A percentile compares a stretch with the other conserved stretches of the same genome.
These are phyloP conservation scores for Hapalemur alaotrensis DNA, from an alignment of 2,797 vertebrate genomes.

Conservation along the genomic window DNA sequence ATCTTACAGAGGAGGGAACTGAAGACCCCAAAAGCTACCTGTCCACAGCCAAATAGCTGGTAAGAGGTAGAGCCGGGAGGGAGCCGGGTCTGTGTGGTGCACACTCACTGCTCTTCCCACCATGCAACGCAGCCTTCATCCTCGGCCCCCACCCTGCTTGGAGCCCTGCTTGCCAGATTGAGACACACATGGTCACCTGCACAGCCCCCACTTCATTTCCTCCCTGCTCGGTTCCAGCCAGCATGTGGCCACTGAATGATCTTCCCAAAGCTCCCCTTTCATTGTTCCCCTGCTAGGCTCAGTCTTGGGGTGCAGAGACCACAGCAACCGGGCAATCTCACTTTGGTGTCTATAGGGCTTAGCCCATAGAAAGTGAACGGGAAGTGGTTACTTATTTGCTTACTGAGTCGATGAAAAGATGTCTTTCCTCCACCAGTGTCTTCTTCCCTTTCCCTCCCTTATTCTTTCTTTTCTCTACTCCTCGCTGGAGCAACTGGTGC, in stretches of 20 bases:
- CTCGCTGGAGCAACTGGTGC: background rate
- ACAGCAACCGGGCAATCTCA: background rate
- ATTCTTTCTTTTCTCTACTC: background rate
- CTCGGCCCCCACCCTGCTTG: background rate
- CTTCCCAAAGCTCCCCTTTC: background rate
- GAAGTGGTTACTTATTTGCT: background rate
- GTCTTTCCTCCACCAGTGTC: background rate
- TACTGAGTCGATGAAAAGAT: background rate
- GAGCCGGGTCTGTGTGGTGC: background rate
- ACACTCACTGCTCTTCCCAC: background rate
- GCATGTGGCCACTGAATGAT: background rate
- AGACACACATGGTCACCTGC: background rate
- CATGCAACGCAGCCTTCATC: background rate
- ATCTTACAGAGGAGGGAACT: background rate
- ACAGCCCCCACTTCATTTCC: background rate
- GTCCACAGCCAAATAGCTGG: background rate
- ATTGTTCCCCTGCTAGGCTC: background rate
- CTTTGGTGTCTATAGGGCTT: background rate
- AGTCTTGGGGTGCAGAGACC: background rate
- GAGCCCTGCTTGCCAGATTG: background rate
- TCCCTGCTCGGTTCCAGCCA: background rate
- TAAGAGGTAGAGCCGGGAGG: background rate
- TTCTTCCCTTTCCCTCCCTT: background rate
- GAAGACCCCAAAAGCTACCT: conserved; percentile 14
- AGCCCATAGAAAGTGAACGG: background rate